Conservation (phyloP, 2,888 invertebrate species). For the Zygogramma bicolorata region DNA sequence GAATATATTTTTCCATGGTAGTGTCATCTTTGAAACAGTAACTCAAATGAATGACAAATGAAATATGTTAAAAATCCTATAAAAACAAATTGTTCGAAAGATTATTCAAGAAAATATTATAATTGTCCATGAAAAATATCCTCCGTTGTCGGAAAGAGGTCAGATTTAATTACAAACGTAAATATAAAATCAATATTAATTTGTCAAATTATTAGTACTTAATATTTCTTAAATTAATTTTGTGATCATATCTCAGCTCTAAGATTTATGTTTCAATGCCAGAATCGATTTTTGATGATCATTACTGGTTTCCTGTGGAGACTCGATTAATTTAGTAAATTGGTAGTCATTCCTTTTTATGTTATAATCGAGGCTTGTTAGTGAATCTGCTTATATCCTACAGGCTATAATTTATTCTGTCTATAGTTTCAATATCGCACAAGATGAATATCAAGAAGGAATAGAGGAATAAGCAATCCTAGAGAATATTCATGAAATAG, state of each 20-base stretch:
- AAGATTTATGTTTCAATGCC: neutral
- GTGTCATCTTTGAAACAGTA: neutral
- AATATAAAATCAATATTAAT: neutral
- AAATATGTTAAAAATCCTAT: no score
- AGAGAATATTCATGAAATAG: no score
- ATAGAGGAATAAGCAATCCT: neutral
- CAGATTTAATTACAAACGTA: neutral
- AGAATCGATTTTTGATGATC: neutral
- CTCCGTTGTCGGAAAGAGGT: neutral
- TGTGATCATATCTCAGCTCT: neutral
- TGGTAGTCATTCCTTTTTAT: neutral
- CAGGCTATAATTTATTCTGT: neutral
- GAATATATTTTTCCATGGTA: no score
- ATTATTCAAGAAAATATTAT: no score
- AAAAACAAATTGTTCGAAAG: no score
- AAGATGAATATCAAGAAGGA: neutral
- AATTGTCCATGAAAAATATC: neutral
- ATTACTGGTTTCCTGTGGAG: neutral
- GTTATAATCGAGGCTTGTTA: neutral
- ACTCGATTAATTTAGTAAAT: neutral
- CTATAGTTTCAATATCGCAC: neutral
- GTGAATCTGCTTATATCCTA: neutral
- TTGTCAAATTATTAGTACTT: neutral
- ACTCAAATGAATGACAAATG: neutral
- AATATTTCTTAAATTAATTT: neutral